Base-by-base conservation (phyloP, 2,797 vertebrate genomes). In the Thalassophryne amazonica region DNA sequence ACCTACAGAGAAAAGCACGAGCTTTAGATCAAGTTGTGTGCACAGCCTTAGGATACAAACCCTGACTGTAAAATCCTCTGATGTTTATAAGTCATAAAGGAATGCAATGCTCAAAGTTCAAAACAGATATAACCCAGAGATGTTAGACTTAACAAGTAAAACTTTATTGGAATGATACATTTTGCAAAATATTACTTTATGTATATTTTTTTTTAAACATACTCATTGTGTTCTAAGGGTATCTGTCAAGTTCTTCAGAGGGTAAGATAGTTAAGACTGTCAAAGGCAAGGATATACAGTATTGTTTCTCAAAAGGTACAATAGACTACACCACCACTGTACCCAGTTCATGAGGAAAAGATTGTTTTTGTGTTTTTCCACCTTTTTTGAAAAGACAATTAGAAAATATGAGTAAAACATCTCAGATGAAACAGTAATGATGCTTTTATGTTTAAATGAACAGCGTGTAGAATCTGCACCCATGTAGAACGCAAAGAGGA, bases 91-190 rank as follows among this genome's bases (percentile, higher is more conserved):
- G 18, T 40, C 11, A 32, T 12, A 16, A 21, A 20, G 30, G 19
- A 28, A 25, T n/a, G n/a, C n/a, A n/a, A n/a, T n/a, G n/a, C n/a
- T n/a, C n/a, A n/a, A n/a, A n/a, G n/a, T n/a, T n/a, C n/a, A n/a
- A n/a, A n/a, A n/a, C 38, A 72, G 31, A 83, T 49, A 83, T 52
- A 52, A 79, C 42, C 36, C 56, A 82, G 56, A 68, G 80, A 63
- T 69, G 47, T 84, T 84, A 84, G 86, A 90, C 90, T 91, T 91
- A 90, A 92, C 90, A 92, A 91, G 89, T 91, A 91, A 90, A 92
- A 91, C 89, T 92, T 92, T 92, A 92, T 92, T 92, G 91, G 91
- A 92, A 92, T 92, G 90, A 92, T 92, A 92, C 89, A 92, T 91
- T 89, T 92, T 91, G 91, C 89, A 92, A 92, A 92, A 92, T 92